A percentile compares a stretch with the other conserved stretches of the same genome.
phyloP scores from a whole-genome alignment of 2,797 vertebrate species.

The Gallinago solitaria region DNA sequence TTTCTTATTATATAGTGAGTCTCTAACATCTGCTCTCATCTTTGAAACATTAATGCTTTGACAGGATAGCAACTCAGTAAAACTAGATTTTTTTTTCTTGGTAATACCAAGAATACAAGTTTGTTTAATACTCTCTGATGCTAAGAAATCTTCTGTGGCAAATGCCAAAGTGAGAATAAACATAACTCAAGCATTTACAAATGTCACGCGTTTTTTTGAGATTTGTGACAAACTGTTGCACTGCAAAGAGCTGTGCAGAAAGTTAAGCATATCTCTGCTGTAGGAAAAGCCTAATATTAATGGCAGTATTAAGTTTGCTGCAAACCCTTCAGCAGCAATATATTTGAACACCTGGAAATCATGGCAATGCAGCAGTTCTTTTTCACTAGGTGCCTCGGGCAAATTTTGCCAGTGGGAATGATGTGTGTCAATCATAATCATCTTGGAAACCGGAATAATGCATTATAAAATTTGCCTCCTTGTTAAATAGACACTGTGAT shows the following conservation, averaged over 20 bases:
- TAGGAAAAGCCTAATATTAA: background rate
- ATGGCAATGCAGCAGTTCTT: background rate
- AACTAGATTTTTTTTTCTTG: background rate
- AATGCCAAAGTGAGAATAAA: background rate
- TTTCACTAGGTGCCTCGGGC: background rate
- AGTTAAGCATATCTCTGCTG: background rate
- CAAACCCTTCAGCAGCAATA: slow-evolving; percentile 6
- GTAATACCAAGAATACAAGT: background rate
- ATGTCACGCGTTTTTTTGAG: background rate
- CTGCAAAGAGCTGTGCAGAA: background rate
- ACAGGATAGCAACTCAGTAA: background rate
- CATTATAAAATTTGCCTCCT: slow-evolving; percentile 39
- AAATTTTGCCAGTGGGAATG: background rate
- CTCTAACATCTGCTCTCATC: background rate
- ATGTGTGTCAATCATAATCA: slow-evolving; percentile 69
- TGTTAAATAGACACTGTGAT: slow-evolving; percentile 22
- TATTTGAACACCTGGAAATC: background rate
- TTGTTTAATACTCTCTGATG: background rate
- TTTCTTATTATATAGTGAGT: background rate
- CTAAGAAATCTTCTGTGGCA: background rate
- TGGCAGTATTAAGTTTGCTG: background rate
- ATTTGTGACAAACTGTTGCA: background rate
- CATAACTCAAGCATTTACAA: background rate
- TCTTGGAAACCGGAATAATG: slow-evolving; percentile 18
- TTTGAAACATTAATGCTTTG: background rate